A percentile compares a stretch with the other conserved stretches of the same genome.
phyloP scores from a whole-genome alignment of 1,140 invertebrate genomes.

The Meloidogyne chitwoodi region DNA sequence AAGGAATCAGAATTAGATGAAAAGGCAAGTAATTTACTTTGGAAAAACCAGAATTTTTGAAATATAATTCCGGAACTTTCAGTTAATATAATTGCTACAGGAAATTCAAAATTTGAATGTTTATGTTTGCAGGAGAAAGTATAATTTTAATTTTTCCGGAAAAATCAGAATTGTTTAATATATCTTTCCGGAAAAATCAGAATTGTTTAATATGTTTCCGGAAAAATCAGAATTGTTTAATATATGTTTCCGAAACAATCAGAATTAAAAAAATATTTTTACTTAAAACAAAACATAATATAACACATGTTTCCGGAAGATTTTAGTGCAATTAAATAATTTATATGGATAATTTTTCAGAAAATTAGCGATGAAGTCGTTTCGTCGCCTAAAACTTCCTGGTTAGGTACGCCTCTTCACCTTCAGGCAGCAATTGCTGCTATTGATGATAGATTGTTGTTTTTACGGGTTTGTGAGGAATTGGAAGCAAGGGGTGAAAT shows the following conservation, averaged over 20 bases:
- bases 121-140: no score
- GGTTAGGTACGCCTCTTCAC: constrained; percentile 22
- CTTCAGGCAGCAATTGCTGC: constrained; percentile 31
- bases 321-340: background rate
- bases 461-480: constrained; percentile 28
- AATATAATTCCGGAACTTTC: no score
- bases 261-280: background rate
- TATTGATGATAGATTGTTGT: constrained; percentile 25
- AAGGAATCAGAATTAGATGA: no score
- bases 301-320: background rate
- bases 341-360: background rate
- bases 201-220: background rate
- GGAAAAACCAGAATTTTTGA: background rate
- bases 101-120: no score
- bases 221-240: background rate
- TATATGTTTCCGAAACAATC: background rate
- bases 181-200: background rate
- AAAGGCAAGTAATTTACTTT: no score
- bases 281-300: background rate
- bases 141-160: background rate
- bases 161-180: background rate
- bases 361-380: background rate
- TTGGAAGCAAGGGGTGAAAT: constrained; percentile 13
- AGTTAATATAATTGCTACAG: no score
- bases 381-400: background rate